These are phyloP conservation scores for Callopanchax toddi DNA, from an alignment of 2,113 vertebrate species.

Conservation along the genomic window DNA sequence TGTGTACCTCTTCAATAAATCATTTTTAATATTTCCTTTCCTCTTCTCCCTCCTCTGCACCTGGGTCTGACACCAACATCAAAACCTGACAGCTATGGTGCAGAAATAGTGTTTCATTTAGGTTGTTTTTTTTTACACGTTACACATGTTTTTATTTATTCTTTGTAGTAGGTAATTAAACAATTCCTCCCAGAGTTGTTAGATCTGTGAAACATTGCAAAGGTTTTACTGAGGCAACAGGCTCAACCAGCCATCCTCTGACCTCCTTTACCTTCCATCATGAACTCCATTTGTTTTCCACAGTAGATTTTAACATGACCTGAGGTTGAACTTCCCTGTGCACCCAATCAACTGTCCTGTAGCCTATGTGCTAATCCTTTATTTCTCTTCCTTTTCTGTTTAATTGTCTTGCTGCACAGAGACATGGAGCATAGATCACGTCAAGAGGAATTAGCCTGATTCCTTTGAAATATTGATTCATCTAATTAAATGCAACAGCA, in stretches of 20 bases:
- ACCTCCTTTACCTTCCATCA: constrained; percentile 4
- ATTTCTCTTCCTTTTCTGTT: constrained; percentile 41
- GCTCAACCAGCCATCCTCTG: background rate
- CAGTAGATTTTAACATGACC: constrained; percentile 28
- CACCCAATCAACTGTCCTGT: constrained; percentile 26
- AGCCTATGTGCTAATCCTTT: constrained; percentile 54
- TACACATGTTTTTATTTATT: too few relatives aligned
- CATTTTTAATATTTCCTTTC: too few relatives aligned
- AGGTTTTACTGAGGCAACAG: background rate
- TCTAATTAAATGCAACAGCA: constrained; percentile 58
- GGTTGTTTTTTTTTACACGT: too few relatives aligned
- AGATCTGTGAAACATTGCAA: too few relatives aligned
- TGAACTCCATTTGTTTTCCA: constrained; percentile 14
- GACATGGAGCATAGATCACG: constrained; percentile 63
- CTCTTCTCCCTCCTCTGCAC: too few relatives aligned
- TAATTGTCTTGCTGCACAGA: constrained; percentile 75
- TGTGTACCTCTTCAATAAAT: too few relatives aligned
- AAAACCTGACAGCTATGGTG: too few relatives aligned
- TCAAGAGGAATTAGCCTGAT: constrained; percentile 63
- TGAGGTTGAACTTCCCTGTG: constrained; percentile 47
- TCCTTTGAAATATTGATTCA: constrained; percentile 59
- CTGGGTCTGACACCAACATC: too few relatives aligned
- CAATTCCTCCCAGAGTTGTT: too few relatives aligned
- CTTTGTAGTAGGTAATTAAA: too few relatives aligned
- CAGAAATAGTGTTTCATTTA: too few relatives aligned